Evolutionary conservation across 2,888 invertebrate species (phyloP).

Genomic region (Sesia apiformis): DNA sequence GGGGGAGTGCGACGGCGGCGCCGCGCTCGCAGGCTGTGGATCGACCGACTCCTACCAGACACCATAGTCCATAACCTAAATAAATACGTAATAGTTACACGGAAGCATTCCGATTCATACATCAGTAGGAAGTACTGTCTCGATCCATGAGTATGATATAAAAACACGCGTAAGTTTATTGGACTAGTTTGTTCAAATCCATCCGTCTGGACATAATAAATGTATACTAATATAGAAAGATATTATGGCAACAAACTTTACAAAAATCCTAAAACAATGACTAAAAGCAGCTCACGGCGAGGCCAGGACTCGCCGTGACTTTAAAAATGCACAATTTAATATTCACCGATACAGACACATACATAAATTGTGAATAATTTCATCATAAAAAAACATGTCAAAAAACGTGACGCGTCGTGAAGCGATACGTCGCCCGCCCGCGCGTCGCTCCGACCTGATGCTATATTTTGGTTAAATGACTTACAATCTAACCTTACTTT

Average conservation of each 20-base stretch:
- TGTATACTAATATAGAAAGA: conserved; percentile 73
- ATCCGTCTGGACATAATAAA: conserved; percentile 63
- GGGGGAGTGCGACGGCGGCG: neutral
- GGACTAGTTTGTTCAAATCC: conserved; percentile 73
- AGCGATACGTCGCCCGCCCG: conserved; percentile 30
- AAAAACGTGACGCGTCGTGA: conserved; percentile 58
- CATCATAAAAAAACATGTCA: conserved; percentile 73
- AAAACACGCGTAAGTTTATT: conserved; percentile 46
- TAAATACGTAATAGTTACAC: conserved; percentile 50
- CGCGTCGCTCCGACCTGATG: conserved; percentile 31
- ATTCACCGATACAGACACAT: conserved; percentile 73
- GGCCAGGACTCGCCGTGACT: conserved; percentile 60
- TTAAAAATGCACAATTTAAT: conserved; percentile 73
- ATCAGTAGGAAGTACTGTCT: conserved; percentile 29
- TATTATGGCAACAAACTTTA: conserved; percentile 75
- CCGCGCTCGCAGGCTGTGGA: conserved; percentile 13
- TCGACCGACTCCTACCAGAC: conserved; percentile 23
- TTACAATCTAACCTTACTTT: conserved; percentile 72
- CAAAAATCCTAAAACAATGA: conserved; percentile 74
- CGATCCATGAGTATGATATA: conserved; percentile 33
- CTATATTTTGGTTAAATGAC: conserved; percentile 73
- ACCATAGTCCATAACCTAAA: conserved; percentile 35
- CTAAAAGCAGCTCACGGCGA: conserved; percentile 69
- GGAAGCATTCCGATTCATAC: conserved; percentile 35
- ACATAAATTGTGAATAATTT: conserved; percentile 72